These are phyloP conservation scores for Leptothorax acervorum DNA, from an alignment of 2,888 invertebrate species.

Conservation along the genomic window DNA sequence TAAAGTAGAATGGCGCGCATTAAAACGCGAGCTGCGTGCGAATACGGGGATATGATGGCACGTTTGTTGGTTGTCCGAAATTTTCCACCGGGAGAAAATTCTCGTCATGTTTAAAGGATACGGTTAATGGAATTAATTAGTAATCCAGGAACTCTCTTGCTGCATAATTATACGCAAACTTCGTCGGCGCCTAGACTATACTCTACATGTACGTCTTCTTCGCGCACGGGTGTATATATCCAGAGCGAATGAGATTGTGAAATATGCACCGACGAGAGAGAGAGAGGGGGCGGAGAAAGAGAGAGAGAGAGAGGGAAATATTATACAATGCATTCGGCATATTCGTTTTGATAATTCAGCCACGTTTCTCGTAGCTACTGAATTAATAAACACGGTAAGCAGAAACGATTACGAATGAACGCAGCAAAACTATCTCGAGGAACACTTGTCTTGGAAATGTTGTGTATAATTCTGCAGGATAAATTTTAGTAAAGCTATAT, in stretches of 20 bases:
- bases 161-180: slow-evolving; percentile 54
- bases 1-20: slow-evolving; percentile 24
- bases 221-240: slow-evolving; percentile 4
- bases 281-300: background rate
- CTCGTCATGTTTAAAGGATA: slow-evolving; percentile 53
- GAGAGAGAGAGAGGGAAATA: slow-evolving; percentile 17
- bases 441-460: slow-evolving; percentile 36
- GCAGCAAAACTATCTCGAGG: slow-evolving; percentile 19
- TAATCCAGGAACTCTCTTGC: slow-evolving; percentile 40
- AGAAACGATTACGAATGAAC: slow-evolving; percentile 44
- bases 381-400: slow-evolving; percentile 45
- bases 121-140: slow-evolving; percentile 53
- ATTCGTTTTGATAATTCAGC: slow-evolving; percentile 67
- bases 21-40: slow-evolving; percentile 31
- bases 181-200: slow-evolving; percentile 37
- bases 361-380: slow-evolving; percentile 48
- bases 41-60: slow-evolving; percentile 6
- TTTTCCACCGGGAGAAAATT: slow-evolving; percentile 43
- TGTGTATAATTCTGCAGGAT: slow-evolving; percentile 31
- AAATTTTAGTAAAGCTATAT: slow-evolving; percentile 15
- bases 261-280: slow-evolving; percentile 60
- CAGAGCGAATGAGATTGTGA: slow-evolving; percentile 48
- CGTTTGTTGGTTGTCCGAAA: slow-evolving; percentile 43
- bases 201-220: slow-evolving; percentile 37
- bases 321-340: slow-evolving; percentile 61